These are phyloP conservation scores for Machimus rusticus DNA, from an alignment of 2,888 invertebrate genomes.

Conservation along the genomic window DNA sequence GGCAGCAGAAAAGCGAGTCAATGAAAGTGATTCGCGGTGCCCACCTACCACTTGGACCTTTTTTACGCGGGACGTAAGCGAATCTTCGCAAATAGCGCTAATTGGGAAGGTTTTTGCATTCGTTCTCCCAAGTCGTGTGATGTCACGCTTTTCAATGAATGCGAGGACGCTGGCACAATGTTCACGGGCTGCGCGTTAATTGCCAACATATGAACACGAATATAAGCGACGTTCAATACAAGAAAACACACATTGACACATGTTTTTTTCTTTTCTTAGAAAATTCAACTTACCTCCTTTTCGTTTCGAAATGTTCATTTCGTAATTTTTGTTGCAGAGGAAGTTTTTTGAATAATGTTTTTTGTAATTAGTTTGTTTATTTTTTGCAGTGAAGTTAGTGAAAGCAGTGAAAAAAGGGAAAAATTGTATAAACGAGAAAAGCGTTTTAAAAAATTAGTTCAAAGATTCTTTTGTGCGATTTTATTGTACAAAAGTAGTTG, in stretches of 20 bases:
- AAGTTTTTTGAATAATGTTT: not conserved
- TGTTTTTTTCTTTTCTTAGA: not conserved
- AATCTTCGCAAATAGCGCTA: not conserved
- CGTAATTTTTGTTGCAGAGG: not conserved
- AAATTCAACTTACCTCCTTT: conserved; percentile 35
- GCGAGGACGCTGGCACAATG: not conserved
- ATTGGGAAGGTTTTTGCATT: not conserved
- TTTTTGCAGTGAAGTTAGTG: conserved; percentile 7
- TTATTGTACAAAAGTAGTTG: not conserved
- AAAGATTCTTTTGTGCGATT: not conserved
- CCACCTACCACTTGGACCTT: not conserved
- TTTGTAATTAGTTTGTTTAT: not conserved
- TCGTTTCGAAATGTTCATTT: not conserved
- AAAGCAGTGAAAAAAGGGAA: conserved; percentile 41
- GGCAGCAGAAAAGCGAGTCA: not conserved
- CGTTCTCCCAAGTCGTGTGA: not conserved
- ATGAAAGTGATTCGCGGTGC: not conserved
- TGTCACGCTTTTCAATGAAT: not conserved
- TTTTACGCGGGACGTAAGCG: not conserved
- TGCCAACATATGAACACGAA: not conserved
- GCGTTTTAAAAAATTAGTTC: not conserved
- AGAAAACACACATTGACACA: not conserved
- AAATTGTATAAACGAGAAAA: conserved; percentile 23
- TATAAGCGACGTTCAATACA: not conserved
- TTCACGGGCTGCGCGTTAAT: not conserved